Percentiles rank a stretch among this genome's conserved stretches.
phyloP scores from a whole-genome alignment of 2,113 vertebrate species.

The Oncorhynchus keta region DNA sequence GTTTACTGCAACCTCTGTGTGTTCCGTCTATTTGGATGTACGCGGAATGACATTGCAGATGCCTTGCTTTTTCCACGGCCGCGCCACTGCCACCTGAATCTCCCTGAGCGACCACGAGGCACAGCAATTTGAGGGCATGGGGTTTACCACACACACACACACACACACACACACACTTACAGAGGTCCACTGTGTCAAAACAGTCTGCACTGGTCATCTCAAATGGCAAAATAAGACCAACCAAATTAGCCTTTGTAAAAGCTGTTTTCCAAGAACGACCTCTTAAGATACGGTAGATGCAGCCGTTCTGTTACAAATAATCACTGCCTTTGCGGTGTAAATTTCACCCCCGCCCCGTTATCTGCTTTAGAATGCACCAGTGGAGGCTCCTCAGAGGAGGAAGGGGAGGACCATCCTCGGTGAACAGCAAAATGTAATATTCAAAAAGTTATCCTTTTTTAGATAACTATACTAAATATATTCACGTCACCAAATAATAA shows the following conservation, averaged over 20 bases:
- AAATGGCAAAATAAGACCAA: constrained; percentile 48
- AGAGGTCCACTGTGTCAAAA: constrained; percentile 60
- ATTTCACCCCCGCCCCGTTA: constrained; percentile 13
- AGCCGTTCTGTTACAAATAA: constrained; percentile 17
- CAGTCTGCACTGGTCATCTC: constrained; percentile 52
- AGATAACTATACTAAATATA: no score
- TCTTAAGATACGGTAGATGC: not conserved
- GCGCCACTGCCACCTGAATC: constrained; percentile 62
- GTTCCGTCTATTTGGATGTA: constrained; percentile 62
- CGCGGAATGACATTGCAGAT: constrained; percentile 66
- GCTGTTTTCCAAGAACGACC: constrained; percentile 24
- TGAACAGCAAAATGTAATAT: no score
- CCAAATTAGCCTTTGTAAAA: constrained; percentile 23
- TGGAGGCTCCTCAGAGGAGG: no score
- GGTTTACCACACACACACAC: not conserved
- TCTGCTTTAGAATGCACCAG: no score
- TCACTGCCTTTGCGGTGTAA: not conserved
- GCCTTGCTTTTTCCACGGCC: constrained; percentile 8
- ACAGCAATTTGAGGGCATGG: not conserved
- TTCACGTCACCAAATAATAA: no score
- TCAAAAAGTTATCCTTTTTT: no score
- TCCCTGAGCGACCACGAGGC: constrained; percentile 16
- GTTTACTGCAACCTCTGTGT: constrained; percentile 42
- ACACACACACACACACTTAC: constrained; percentile 25
- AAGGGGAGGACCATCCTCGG: no score